A percentile compares a stretch with the other conserved stretches of the same genome.
phyloP scores from a whole-genome alignment of 2,797 vertebrate genomes.

The Enteromius trimaculatus region DNA sequence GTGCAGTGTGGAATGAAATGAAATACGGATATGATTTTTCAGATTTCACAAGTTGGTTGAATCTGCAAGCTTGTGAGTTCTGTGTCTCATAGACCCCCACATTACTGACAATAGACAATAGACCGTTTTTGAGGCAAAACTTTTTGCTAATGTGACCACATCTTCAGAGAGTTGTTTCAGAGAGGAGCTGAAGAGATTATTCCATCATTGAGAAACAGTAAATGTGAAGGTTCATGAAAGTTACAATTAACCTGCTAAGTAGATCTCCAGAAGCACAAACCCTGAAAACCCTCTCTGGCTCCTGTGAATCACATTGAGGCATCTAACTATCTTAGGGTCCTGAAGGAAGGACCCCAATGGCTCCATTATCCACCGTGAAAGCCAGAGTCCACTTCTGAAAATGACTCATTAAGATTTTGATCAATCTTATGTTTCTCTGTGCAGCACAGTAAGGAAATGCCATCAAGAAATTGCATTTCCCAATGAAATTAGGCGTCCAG shows the following conservation, averaged over 20 bases:
- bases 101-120: background rate
- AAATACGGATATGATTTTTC: background rate
- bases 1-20: background rate
- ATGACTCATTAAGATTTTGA: constrained; percentile 97
- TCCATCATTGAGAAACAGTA: background rate
- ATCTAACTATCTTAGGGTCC: constrained; percentile 57
- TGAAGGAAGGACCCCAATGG: constrained; percentile 63
- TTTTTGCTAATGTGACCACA: background rate
- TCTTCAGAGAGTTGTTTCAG: background rate
- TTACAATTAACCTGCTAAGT: background rate
- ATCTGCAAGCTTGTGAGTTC: background rate
- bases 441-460: constrained; percentile 95
- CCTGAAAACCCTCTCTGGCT: constrained; percentile 46
- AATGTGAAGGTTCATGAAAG: background rate
- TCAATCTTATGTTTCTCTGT: constrained; percentile 92
- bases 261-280: background rate
- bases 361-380: constrained; percentile 79
- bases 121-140: background rate
- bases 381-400: constrained; percentile 89
- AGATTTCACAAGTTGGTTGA: background rate
- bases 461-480: constrained; percentile 98
- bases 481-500: constrained; percentile 94
- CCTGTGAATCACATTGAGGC: constrained; percentile 63
- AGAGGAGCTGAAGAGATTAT: background rate
- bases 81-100: background rate